A percentile compares a stretch with the other conserved stretches of the same genome.
phyloP scores from a whole-genome alignment of 2,797 vertebrate species.

The Tympanoctomys barrerae region DNA sequence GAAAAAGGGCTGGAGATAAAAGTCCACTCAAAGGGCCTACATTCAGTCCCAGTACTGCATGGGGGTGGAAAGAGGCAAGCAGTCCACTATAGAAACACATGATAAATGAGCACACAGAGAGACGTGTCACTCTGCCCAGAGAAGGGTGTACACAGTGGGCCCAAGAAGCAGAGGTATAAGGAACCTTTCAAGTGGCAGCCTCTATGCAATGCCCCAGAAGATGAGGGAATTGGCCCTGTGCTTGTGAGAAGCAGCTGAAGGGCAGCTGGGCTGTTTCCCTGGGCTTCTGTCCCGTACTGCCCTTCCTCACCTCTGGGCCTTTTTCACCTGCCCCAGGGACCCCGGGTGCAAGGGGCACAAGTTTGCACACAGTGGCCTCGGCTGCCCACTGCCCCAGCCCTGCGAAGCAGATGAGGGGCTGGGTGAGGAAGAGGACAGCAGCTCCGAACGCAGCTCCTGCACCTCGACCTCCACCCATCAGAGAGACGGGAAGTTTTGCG shows the following conservation, averaged over 20 bases:
- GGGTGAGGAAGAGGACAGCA: slow-evolving; percentile 98
- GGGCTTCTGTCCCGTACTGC: background rate
- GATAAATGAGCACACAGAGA: background rate
- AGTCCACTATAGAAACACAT: background rate
- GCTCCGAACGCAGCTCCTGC: slow-evolving; percentile 98
- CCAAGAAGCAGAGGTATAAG: background rate
- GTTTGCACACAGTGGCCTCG: slow-evolving; percentile 93
- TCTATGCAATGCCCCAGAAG: background rate
- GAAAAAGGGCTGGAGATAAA: background rate
- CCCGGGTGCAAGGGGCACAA: slow-evolving; percentile 98
- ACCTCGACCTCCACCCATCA: slow-evolving; percentile 98
- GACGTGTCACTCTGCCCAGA: background rate
- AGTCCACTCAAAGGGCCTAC: background rate
- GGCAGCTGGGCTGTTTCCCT: background rate
- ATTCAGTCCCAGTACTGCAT: background rate
- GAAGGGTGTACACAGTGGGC: background rate
- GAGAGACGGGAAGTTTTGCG: slow-evolving; percentile 99
- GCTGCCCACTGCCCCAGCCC: slow-evolving; percentile 92
- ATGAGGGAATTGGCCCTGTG: background rate
- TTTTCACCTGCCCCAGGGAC: slow-evolving; percentile 90
- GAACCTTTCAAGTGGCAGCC: background rate
- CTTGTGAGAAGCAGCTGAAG: background rate
- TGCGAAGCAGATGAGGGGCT: slow-evolving; percentile 96
- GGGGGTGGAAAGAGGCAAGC: background rate
- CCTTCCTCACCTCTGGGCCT: slow-evolving; percentile 63